Evolutionary conservation across 2,888 invertebrate species (phyloP), one percentile per base, ranked within the genome.

Genomic region (Apodemia zela): DNA sequence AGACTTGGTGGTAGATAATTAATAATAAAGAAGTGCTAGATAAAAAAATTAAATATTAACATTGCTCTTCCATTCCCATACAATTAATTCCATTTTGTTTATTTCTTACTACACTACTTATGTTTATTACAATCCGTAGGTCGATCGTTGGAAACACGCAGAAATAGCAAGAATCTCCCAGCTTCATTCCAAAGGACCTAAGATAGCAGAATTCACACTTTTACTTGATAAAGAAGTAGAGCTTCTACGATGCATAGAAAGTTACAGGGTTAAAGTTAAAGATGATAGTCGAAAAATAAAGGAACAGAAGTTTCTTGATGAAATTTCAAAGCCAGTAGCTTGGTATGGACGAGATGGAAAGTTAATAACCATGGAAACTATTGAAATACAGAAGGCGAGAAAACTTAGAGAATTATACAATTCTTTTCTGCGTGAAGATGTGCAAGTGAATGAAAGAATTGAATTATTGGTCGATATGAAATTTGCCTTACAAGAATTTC

Each of bases 371-470:
- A 95, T 98, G 95, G 96, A 97, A 71, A 96, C 97, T 0, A 79
- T 96, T 61, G 95, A 95, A 79, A 96, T 95, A 21, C 96, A 97
- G 75, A 94, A 95, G 73, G 97, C 96, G 17, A 93, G 94, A 61
- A 95, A 96, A 75, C 91, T 97, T 59, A 94, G 94, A 65, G 94
- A 94, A 71, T 87, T 97, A 17, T 97, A 96, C 78, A 93, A 94
- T 72, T 93, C 94, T 63, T 92, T 97, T 71, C 89, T 89, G 60
- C 87, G 93, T 42, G 89, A 93, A 62, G 92, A 94, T 68, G 78
- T 93, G 66, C 90, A 92, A 0, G 90, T 93, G 21, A 94, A 94
- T 67, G 94, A 95, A 72, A 92, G 96, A 51, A 87, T 97, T 67
- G 94, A 95, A 74, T 93, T 95, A 0, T 84, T 97, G 13, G 90